These are phyloP conservation scores for Nymphicus hollandicus DNA, from an alignment of 2,113 vertebrate species.

Conservation along the genomic window DNA sequence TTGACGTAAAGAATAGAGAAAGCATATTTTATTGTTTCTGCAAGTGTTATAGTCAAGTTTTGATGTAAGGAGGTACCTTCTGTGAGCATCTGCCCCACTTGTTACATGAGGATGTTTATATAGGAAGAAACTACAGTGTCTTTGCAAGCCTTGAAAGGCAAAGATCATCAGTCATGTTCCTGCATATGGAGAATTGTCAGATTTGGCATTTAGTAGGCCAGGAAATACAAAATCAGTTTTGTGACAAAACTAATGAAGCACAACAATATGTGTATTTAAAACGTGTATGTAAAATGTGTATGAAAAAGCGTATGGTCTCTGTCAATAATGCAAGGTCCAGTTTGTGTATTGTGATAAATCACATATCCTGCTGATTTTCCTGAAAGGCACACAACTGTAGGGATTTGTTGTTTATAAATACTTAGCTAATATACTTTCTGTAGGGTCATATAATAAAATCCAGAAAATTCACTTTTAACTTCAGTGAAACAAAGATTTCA, in stretches of 20 bases:
- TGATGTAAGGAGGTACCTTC: background rate
- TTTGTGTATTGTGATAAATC: background rate
- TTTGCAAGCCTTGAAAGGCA: background rate
- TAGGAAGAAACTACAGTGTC: background rate
- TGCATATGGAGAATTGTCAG: background rate
- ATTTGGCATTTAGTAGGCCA: background rate
- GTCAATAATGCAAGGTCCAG: background rate
- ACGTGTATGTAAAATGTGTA: background rate
- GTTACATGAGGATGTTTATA: background rate
- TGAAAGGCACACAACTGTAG: background rate
- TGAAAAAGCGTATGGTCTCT: background rate
- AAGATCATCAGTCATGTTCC: background rate
- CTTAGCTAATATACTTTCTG: background rate
- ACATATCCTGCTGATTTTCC: background rate
- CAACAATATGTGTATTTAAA: background rate
- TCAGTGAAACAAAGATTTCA: background rate
- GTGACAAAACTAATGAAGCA: background rate
- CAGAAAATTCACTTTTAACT: background rate
- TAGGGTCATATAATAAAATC: background rate
- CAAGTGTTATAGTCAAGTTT: background rate
- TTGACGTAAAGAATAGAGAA: background rate
- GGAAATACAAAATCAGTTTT: background rate
- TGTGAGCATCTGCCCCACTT: background rate
- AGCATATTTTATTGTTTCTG: background rate
- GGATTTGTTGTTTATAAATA: background rate